Conservation (phyloP, 2,113 vertebrate species). For the Gymnocephalus cernua region DNA sequence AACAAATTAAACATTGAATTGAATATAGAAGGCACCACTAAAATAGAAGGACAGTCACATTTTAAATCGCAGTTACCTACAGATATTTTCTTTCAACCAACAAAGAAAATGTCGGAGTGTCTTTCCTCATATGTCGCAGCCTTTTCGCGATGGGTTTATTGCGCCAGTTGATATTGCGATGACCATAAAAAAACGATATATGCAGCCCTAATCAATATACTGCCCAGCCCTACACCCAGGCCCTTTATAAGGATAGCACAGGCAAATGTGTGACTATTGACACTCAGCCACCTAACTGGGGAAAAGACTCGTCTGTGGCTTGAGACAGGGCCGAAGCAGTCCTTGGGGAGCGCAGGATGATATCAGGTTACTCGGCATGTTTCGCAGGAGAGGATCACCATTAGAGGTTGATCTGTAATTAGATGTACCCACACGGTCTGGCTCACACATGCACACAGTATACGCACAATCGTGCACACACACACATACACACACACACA, state of each 20-base stretch:
- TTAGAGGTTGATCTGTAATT: constrained; percentile 79
- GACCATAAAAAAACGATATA: too few relatives aligned
- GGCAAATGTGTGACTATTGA: constrained; percentile 12
- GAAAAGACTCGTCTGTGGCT: neutral
- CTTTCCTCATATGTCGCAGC: too few relatives aligned
- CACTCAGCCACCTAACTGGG: constrained; percentile 1
- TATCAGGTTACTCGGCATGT: constrained; percentile 70
- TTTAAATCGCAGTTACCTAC: too few relatives aligned
- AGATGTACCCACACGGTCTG: constrained; percentile 44
- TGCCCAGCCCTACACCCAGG: too few relatives aligned
- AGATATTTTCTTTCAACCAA: too few relatives aligned
- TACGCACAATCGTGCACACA: neutral
- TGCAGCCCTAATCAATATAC: too few relatives aligned
- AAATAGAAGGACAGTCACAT: too few relatives aligned
- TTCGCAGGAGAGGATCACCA: constrained; percentile 54
- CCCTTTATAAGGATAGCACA: neutral
- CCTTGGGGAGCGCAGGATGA: constrained; percentile 3
- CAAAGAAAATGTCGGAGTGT: too few relatives aligned
- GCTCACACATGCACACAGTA: constrained; percentile 28
- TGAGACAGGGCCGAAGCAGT: constrained; percentile 32
- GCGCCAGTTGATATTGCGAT: too few relatives aligned
- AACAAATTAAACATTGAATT: too few relatives aligned
- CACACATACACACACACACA: constrained; percentile 14
- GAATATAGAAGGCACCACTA: too few relatives aligned
- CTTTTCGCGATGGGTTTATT: too few relatives aligned